A percentile compares a stretch with the other conserved stretches of the same genome.
Evolutionary conservation across 2,113 vertebrate species (phyloP).

Genomic region (Polypterus senegalus): DNA sequence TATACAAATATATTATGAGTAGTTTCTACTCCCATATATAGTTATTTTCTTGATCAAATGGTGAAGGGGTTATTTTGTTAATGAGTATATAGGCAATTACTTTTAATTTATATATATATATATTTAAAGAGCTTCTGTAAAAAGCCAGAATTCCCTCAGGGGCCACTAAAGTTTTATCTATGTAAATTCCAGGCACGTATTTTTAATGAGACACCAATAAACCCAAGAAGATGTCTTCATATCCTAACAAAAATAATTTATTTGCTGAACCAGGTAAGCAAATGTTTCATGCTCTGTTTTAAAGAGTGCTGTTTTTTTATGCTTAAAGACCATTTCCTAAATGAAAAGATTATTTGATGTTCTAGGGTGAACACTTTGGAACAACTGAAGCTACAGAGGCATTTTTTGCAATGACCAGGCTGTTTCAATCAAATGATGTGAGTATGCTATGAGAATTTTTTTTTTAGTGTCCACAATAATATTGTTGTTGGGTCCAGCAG

Average conservation of each 20-base stretch:
- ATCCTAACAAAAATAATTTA: constrained; percentile 97
- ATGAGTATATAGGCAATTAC: too few species aligned
- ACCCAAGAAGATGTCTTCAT: constrained; percentile 89
- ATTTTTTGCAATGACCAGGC: constrained; percentile 94
- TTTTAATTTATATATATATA: too few species aligned
- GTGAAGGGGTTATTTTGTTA: too few species aligned
- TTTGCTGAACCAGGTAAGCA: constrained; percentile 83
- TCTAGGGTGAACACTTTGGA: constrained; percentile 88
- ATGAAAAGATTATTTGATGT: constrained; percentile 7
- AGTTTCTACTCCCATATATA: too few species aligned
- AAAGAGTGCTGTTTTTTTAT: too few species aligned
- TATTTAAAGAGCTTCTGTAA: too few species aligned
- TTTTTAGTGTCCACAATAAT: neutral
- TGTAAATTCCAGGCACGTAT: constrained; percentile 63
- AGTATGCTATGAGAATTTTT: constrained; percentile 26
- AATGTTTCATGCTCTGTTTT: neutral
- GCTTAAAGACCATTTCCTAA: neutral
- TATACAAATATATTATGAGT: too few species aligned
- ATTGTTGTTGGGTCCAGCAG: too few species aligned
- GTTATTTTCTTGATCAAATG: too few species aligned
- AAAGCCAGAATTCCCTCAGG: too few species aligned
- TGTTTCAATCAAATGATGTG: constrained; percentile 95
- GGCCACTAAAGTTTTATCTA: too few species aligned
- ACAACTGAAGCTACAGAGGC: constrained; percentile 92
- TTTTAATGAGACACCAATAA: constrained; percentile 95